Evolutionary conservation across 2,113 vertebrate genomes (phyloP).

Genomic region (Micromys minutus): DNA sequence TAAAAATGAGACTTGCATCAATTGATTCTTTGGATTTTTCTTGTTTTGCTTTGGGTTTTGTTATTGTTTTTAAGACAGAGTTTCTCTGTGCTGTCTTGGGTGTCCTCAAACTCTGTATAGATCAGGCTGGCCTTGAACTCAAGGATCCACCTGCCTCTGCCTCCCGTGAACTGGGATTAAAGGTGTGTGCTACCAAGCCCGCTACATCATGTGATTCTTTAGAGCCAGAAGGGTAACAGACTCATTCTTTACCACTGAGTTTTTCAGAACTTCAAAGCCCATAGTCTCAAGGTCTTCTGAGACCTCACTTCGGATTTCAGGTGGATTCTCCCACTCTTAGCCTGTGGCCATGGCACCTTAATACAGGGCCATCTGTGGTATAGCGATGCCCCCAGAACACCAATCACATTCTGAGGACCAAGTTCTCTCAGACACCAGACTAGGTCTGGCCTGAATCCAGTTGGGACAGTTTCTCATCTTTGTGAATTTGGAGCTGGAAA

Average conservation of each 20-base stretch:
- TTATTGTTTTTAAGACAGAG: background rate
- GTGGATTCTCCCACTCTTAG: no score
- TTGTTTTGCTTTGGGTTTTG: background rate
- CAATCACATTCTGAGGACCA: background rate
- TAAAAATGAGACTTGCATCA: background rate
- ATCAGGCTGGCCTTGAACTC: background rate
- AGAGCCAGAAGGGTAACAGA: background rate
- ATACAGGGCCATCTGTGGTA: background rate
- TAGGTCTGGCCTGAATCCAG: background rate
- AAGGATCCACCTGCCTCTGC: background rate
- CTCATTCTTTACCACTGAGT: background rate
- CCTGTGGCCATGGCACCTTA: background rate
- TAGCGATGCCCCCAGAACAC: background rate
- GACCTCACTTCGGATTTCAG: background rate
- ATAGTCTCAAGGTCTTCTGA: background rate
- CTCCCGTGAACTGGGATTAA: background rate
- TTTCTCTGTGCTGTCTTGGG: background rate
- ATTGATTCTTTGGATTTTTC: background rate
- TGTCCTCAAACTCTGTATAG: background rate
- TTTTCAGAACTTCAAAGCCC: background rate
- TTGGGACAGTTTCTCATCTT: background rate
- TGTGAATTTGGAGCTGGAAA: background rate
- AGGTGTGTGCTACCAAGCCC: background rate
- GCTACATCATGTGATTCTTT: background rate
- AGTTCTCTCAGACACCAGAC: background rate